Conservation (phyloP, 2,797 vertebrate species). For the Sebastolobus alascanus region DNA sequence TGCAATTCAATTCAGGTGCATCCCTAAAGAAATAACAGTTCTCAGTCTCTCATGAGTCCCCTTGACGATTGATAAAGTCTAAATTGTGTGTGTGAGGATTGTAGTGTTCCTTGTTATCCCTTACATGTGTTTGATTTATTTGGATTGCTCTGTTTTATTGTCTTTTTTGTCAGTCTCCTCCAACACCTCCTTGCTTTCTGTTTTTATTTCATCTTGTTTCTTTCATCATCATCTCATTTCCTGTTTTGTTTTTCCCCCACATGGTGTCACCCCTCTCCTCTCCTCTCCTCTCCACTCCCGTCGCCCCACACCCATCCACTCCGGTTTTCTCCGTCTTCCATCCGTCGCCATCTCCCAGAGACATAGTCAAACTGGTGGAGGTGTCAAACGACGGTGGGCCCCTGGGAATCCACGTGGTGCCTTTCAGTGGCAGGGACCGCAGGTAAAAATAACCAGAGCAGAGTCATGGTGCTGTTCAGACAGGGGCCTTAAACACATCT, state of each 20-base stretch:
- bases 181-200: constrained; percentile 5
- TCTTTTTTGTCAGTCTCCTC: constrained; percentile 20
- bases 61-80: not conserved
- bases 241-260: constrained; percentile 66
- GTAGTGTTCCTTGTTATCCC: not conserved
- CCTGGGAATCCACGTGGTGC: constrained; percentile 98
- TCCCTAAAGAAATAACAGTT: not conserved
- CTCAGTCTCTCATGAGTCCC: not conserved
- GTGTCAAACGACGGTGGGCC: constrained; percentile 97
- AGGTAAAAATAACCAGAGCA: constrained; percentile 88
- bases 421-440: constrained; percentile 96
- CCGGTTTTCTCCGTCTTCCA: constrained; percentile 21
- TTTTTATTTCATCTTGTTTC: constrained; percentile 29
- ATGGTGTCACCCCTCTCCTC: constrained; percentile 62
- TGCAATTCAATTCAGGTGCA: no score
- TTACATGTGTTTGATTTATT: constrained; percentile 35
- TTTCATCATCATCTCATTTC: constrained; percentile 48
- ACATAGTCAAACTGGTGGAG: constrained; percentile 97
- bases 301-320: not conserved
- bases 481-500: not conserved
- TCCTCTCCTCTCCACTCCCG: not conserved
- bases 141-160: constrained; percentile 42
- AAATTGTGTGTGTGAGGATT: not conserved
- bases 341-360: constrained; percentile 84
- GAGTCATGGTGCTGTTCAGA: not conserved